Evolutionary conservation across 2,888 invertebrate species (phyloP), one percentile per base, ranked within the genome.

Genomic region (Drosophila histrio): DNA sequence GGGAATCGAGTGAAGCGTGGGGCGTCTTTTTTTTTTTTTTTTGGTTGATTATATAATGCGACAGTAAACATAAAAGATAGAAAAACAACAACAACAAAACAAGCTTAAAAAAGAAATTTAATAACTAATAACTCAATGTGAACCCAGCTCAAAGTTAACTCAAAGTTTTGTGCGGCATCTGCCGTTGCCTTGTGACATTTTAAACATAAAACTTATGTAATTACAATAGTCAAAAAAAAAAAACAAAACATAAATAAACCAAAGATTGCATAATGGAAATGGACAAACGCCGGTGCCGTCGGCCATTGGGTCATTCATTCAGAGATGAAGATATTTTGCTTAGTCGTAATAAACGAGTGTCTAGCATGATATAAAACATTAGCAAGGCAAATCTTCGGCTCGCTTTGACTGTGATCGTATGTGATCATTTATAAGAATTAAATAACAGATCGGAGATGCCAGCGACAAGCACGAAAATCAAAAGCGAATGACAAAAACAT

Each of bases 131-230:
- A 73, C 70, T 82, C 64, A 72, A 71, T 60, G 77, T 13, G 63
- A 63, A 32, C 58, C 44, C 39, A 21, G 61, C 52, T 47, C 49
- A 47, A 46, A 66, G 39, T 49, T 57, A 26, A 19, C 15, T 9
- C 9, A n/a, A 21, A 22, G 32, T 34, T 34, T 26, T n/a, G 36
- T 50, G 38, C 38, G 61, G 41, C 54, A 50, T 63, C 75, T 64
- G 66, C 68, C 78, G 70, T 79, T 87, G 82, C 81, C 87, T 83
- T 83, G 82, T 83, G 82, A 83, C 82, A 83, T 83, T 87, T 82
- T 67, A 69, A 87, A 81, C 71, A 72, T 68, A 65, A 62, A 74
- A 77, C 61, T 79, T 84, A 79, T 79, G 79, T 81, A 79, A 79
- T 84, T 78, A 75, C 61, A 57, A 44, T 28, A 64, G 44, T 62